Evolutionary conservation across 2,113 vertebrate genomes (phyloP), one percentile per base, ranked within the genome.

Genomic region (Rhinichthys klamathensis): DNA sequence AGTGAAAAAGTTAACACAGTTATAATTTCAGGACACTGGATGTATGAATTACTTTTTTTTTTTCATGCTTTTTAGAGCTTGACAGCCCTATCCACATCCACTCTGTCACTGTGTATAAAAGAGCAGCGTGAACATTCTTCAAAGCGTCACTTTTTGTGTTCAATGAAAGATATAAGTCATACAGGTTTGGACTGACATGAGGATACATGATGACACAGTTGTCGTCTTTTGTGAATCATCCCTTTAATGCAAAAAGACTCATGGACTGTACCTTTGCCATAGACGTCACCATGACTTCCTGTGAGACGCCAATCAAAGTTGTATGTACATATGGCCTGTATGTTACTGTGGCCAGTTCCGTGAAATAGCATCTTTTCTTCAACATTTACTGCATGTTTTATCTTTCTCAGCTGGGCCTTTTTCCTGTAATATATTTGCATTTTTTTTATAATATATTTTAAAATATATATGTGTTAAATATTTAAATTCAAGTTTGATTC

Each of bases 231-330:
- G 18, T 41, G 6, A 70, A n/a, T 41, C 15, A 63, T 30, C 61
- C 12, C 6, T 30, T 65, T 72, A 6, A 41, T n/a, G 69, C 13
- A 30, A 6, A 41, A 41, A n/a, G 2, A 18, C 25, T 49, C n/a
- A 16, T 44, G 32, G n/a, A 70, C 11, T 85, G 90, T 94, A 97
- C 98, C 98, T 97, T 98, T 99, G 87, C 98, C 98, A 90, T 97
- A 98, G 15, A 97, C 93, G 78, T 97, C 95, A 30, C 97, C 98
- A 63, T 99, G 96, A 88, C 97, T 96, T 54, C 98, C 98, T 49
- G 97, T 97, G 88, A 99, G 96, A 88, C 98, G 94, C 97, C 97
- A 98, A 90, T 99, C 98, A 91, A 99, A 99, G 91, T 99, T 99
- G 91, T 98, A 97, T 73, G 96, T 97, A 89, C 98, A 99, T 91